These are phyloP conservation scores for Shinisaurus crocodilurus DNA, from an alignment of 2,113 vertebrate species.

Conservation along the genomic window DNA sequence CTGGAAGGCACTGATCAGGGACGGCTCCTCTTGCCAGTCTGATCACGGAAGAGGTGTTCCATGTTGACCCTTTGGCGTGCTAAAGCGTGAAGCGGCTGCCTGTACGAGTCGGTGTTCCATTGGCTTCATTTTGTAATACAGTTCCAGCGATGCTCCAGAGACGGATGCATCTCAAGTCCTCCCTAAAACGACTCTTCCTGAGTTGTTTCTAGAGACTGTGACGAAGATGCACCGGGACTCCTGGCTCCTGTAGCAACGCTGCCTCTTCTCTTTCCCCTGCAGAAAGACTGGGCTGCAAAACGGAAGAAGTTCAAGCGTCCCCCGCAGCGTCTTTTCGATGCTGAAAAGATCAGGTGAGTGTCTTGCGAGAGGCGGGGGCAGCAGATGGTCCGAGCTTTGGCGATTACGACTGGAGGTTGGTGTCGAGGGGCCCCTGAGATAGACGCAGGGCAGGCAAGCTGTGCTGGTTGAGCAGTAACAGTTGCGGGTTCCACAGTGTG, in stretches of 20 bases:
- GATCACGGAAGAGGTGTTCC: neutral
- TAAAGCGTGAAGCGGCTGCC: neutral
- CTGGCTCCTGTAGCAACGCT: neutral
- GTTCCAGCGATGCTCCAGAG: neutral
- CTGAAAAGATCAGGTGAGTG: constrained; percentile 91
- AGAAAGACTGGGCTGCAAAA: constrained; percentile 98
- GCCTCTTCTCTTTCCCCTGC: neutral
- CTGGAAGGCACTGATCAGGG: too few relatives aligned
- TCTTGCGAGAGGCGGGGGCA: fast-evolving
- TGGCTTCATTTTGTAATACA: neutral
- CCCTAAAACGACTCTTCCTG: too few relatives aligned
- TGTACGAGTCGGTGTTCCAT: fast-evolving
- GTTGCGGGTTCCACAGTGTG: too few relatives aligned
- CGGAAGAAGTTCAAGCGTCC: constrained; percentile 95
- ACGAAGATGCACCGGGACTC: neutral
- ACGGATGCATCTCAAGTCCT: neutral
- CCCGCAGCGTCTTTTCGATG: constrained; percentile 90
- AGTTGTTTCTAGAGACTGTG: too few relatives aligned
- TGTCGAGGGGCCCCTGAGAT: fast-evolving
- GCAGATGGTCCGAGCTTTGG: fast-evolving
- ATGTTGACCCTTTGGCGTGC: neutral
- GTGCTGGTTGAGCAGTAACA: neutral
- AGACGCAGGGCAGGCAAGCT: neutral
- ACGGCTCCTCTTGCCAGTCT: neutral
- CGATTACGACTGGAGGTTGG: fast-evolving